A percentile compares a stretch with the other conserved stretches of the same genome.
phyloP scores from a whole-genome alignment of 1,140 invertebrate species.

The Drosophila rufa region DNA sequence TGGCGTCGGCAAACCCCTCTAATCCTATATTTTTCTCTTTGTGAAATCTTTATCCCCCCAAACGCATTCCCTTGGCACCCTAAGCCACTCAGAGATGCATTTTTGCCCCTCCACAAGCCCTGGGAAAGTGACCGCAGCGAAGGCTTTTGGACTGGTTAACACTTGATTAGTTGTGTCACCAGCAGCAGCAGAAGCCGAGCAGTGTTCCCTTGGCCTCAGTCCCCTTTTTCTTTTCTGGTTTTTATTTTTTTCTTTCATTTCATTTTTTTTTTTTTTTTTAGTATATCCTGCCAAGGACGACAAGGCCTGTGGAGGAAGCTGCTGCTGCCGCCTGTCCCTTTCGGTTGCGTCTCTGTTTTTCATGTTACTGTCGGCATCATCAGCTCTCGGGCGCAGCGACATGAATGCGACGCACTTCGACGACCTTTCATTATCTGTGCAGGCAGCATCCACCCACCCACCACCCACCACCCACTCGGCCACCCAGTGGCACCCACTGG shows the following conservation, averaged over 20 bases:
- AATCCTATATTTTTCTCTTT: conserved; percentile 18
- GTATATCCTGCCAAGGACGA: conserved; percentile 36
- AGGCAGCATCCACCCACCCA: background rate
- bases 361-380: conserved; percentile 55
- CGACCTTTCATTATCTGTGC: conserved; percentile 78
- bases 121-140: conserved; percentile 41
- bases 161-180: conserved; percentile 68
- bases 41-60: conserved; percentile 1
- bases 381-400: conserved; percentile 44
- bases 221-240: conserved; percentile 5
- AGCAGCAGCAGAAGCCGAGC: conserved; percentile 3
- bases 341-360: conserved; percentile 38
- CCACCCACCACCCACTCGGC: background rate
- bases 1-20: conserved; percentile 5
- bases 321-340: conserved; percentile 17
- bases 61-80: conserved; percentile 14
- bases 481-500: background rate
- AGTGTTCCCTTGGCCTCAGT: background rate
- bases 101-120: background rate
- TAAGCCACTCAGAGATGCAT: conserved; percentile 4
- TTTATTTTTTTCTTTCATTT: conserved; percentile 7
- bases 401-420: conserved; percentile 75
- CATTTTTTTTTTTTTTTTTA: background rate
- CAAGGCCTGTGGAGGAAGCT: conserved; percentile 13
- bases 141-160: conserved; percentile 55